These are phyloP conservation scores for Amblyjoppa proteus DNA, from an alignment of 2,888 invertebrate species.

Conservation along the genomic window DNA sequence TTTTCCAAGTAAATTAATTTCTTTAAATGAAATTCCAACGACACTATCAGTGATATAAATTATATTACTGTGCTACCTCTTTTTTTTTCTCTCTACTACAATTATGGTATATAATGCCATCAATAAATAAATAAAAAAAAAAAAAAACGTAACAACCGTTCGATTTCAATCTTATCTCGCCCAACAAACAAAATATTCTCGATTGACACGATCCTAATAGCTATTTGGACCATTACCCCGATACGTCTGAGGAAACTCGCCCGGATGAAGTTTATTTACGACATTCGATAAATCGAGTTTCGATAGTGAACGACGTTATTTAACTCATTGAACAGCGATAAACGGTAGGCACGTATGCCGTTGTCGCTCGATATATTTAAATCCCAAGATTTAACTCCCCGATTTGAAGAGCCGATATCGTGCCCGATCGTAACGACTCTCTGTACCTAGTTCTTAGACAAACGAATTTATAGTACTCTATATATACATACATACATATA, in stretches of 20 bases:
- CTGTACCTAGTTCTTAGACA: conserved; percentile 23
- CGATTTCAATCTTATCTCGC: conserved; percentile 71
- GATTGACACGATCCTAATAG: conserved; percentile 36
- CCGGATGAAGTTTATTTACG: conserved; percentile 40
- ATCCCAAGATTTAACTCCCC: conserved; percentile 31
- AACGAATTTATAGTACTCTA: not conserved
- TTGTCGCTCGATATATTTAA: not conserved
- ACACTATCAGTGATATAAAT: no score
- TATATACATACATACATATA: not conserved
- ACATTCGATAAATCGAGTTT: conserved; percentile 50
- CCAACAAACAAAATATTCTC: conserved; percentile 66
- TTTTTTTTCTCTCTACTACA: no score
- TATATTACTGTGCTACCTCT: no score
- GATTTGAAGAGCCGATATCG: conserved; percentile 26
- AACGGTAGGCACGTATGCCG: not conserved
- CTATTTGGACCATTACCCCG: not conserved
- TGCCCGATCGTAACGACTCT: conserved; percentile 37
- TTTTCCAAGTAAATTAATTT: no score
- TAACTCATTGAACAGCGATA: conserved; percentile 55
- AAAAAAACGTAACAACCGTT: conserved; percentile 35
- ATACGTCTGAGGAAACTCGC: conserved; percentile 34
- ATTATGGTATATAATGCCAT: no score
- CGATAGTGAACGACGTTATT: conserved; percentile 52
- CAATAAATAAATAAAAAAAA: not conserved
- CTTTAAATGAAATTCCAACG: no score